Conservation (phyloP, 2,888 invertebrate genomes). For the Glyphotaelius pellucidus region DNA sequence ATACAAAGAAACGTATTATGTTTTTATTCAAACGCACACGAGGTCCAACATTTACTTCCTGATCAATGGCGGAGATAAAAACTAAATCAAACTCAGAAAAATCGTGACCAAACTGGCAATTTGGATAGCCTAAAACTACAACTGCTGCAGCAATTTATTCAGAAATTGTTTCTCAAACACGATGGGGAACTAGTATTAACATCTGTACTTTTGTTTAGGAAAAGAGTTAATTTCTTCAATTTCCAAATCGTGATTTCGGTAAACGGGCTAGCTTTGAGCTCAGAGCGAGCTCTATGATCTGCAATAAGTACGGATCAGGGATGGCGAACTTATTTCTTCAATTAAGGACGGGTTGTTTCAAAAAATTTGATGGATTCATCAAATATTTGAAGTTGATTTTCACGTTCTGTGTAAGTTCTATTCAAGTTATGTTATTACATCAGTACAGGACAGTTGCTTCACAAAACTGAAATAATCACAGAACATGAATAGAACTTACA, state of each 20-base stretch:
- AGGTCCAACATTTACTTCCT: slow-evolving; percentile 46
- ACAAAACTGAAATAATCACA: too few relatives aligned
- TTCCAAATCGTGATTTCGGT: not conserved
- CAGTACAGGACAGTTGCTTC: too few relatives aligned
- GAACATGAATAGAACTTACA: too few relatives aligned
- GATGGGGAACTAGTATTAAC: not conserved
- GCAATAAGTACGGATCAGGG: not conserved
- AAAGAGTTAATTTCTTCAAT: not conserved
- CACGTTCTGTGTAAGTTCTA: too few relatives aligned
- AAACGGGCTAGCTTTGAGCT: not conserved
- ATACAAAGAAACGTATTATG: not conserved
- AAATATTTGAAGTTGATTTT: too few relatives aligned
- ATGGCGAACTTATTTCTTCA: not conserved
- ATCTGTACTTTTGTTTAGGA: not conserved
- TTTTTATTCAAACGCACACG: slow-evolving; percentile 15
- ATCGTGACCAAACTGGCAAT: slow-evolving; percentile 50
- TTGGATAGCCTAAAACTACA: slow-evolving; percentile 4
- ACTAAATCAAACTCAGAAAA: slow-evolving; percentile 48
- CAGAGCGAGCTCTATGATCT: not conserved
- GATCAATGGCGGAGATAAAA: slow-evolving; percentile 47
- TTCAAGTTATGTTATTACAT: too few relatives aligned
- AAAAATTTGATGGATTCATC: too few relatives aligned
- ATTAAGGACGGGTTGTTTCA: too few relatives aligned
- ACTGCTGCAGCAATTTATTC: slow-evolving; percentile 8
- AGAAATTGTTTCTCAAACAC: slow-evolving; percentile 22